Base-by-base conservation (phyloP, 2,888 invertebrate genomes). In the Magallana nippona region DNA sequence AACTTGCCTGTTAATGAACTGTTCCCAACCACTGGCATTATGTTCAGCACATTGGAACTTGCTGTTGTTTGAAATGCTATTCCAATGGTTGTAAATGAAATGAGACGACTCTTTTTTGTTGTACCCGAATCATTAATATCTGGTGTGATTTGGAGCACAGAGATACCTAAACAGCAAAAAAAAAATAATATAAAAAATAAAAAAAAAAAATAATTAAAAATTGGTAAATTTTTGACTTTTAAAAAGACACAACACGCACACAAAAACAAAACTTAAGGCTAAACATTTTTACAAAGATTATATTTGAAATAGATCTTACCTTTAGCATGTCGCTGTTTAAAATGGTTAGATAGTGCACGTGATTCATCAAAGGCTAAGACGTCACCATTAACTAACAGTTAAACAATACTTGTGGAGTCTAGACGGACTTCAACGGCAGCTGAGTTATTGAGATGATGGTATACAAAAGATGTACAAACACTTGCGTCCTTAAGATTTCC, bases 351-450 rank as follows among this genome's bases (percentile, higher is more conserved):
- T 15, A 27, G 22, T 10, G n/a, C n/a, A n/a, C n/a, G n/a, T n/a
- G 80, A 56, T 17, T 85, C 78, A 0, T n/a, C 44, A 27, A 85
- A 85, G 13, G 82, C 85, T 10, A 82, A 17, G 0, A 62, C 22
- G 17, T 83, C 57, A 15, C 85, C 85, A 82, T 85, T 85, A 2
- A 85, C 57, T 19, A 85, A 62, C 22, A 85, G 78, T 32, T 85
- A 81, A n/a, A 58, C 77, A 10, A 81, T 32, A 81, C 83, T 79
- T 11, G 81, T 85, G 27, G 79, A 80, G 80, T 85, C 83, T 19
- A 85, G 62, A 10, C 78, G 62, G 8, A 85, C 77, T 62, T 85
- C 85, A 0, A 85, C 81, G 17, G 78, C 19, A n/a, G 78, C 85
- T 2, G 80, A 58, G 17, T 17, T 32, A 60, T 81, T 85, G 2